These are phyloP conservation scores for Tinea pellionella DNA, from an alignment of 2,888 invertebrate species.

Conservation along the genomic window DNA sequence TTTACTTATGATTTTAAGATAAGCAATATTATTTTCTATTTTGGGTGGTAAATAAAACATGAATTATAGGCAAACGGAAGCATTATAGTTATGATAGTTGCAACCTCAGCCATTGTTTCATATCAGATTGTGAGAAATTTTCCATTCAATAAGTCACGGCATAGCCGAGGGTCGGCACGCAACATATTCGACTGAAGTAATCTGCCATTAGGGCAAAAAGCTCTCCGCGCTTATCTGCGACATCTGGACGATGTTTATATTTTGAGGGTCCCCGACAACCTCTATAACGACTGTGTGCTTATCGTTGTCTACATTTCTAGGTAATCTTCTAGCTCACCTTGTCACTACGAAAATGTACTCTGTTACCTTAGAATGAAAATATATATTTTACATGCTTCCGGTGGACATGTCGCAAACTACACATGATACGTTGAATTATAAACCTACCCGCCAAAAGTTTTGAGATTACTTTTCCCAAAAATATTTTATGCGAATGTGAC, in stretches of 20 bases:
- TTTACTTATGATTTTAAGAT: not conserved
- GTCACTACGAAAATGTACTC: slow-evolving; percentile 31
- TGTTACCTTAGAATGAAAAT: slow-evolving; percentile 28
- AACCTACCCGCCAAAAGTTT: not conserved
- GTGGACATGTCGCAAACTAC: not conserved
- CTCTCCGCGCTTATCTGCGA: slow-evolving; percentile 59
- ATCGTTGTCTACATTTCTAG: slow-evolving; percentile 57
- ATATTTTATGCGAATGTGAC: not conserved
- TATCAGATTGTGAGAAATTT: slow-evolving; percentile 36
- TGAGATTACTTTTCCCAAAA: not conserved
- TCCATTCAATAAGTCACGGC: slow-evolving; percentile 43
- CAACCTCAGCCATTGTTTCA: not conserved
- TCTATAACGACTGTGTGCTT: slow-evolving; percentile 60
- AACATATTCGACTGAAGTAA: slow-evolving; percentile 50
- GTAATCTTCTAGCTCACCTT: slow-evolving; percentile 36
- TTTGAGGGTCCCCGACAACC: slow-evolving; percentile 63
- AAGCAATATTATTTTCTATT: not conserved
- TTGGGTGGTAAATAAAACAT: not conserved
- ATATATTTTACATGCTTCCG: slow-evolving; percentile 23
- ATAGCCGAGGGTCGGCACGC: slow-evolving; percentile 26
- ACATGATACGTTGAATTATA: not conserved
- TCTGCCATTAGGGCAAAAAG: slow-evolving; percentile 63
- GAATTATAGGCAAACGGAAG: slow-evolving; percentile 2
- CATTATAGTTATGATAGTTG: slow-evolving; percentile 5
- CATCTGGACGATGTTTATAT: slow-evolving; percentile 67